These are phyloP conservation scores for Eretmochelys imbricata DNA, from an alignment of 2,113 vertebrate species.

Conservation along the genomic window DNA sequence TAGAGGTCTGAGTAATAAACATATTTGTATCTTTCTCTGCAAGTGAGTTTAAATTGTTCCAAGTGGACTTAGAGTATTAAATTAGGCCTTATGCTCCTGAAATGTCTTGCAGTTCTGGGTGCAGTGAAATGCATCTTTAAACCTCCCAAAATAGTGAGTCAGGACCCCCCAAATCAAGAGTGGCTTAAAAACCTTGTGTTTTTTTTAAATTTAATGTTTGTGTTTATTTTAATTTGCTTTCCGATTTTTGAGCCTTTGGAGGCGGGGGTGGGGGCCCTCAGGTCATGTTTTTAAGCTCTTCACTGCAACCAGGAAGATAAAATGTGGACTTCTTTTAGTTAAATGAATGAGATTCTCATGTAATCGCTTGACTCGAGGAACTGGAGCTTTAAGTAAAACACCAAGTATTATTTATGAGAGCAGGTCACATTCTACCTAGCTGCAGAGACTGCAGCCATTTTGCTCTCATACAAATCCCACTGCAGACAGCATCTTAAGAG, in stretches of 20 bases:
- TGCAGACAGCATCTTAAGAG: not conserved
- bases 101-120: too few relatives aligned
- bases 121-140: not conserved
- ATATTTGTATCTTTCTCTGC: not conserved
- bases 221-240: not conserved
- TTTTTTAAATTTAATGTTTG: not conserved
- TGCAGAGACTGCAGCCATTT: not conserved
- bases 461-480: not conserved
- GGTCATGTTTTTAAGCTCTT: not conserved
- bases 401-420: not conserved
- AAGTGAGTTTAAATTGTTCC: not conserved
- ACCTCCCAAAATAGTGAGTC: not conserved
- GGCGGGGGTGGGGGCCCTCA: not conserved
- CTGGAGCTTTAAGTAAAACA: not conserved
- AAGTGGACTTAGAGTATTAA: not conserved
- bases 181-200: not conserved
- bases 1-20: not conserved
- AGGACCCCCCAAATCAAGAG: not conserved
- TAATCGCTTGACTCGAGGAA: not conserved
- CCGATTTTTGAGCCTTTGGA: not conserved
- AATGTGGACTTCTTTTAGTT: not conserved
- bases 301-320: not conserved
- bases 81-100: too few relatives aligned
- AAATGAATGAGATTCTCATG: not conserved
- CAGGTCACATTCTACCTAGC: not conserved